phyloP scores from a whole-genome alignment of 2,797 vertebrate species.

The Chloroceryle inda region DNA sequence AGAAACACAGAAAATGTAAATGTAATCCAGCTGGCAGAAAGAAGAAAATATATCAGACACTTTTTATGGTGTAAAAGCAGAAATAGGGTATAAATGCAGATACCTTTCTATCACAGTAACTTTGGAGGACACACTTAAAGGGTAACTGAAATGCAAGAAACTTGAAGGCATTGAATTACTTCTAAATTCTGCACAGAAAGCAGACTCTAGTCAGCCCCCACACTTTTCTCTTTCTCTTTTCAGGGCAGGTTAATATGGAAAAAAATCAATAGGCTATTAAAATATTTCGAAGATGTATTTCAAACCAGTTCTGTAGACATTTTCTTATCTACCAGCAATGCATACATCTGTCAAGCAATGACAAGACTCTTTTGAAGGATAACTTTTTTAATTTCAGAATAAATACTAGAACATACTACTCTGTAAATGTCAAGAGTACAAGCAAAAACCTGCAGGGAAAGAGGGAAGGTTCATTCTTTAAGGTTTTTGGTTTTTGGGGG shows the following conservation, averaged over 20 bases:
- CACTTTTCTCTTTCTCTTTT: not conserved
- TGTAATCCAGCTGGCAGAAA: not conserved
- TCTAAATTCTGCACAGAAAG: slow-evolving; percentile 54
- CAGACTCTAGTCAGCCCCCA: not conserved
- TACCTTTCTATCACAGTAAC: not conserved
- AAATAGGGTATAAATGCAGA: not conserved
- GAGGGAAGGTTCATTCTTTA: not conserved
- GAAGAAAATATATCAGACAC: not conserved
- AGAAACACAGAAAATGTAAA: not conserved
- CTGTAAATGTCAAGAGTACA: slow-evolving; percentile 45
- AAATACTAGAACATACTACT: not conserved
- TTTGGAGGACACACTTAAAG: slow-evolving; percentile 14
- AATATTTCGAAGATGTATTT: slow-evolving; percentile 61
- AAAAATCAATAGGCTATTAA: slow-evolving; percentile 65
- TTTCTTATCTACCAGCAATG: not conserved
- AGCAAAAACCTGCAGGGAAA: slow-evolving; percentile 17
- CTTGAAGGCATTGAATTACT: not conserved
- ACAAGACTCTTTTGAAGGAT: not conserved
- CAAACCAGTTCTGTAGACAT: not conserved
- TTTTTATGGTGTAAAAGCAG: slow-evolving; percentile 2
- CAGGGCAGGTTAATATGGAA: not conserved
- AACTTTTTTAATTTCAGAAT: slow-evolving; percentile 10
- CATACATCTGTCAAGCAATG: not conserved
- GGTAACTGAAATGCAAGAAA: slow-evolving; percentile 3
- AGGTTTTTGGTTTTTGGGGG: no score